Conservation (phyloP, 2,113 vertebrate species). For the Trematocara marginatum region DNA sequence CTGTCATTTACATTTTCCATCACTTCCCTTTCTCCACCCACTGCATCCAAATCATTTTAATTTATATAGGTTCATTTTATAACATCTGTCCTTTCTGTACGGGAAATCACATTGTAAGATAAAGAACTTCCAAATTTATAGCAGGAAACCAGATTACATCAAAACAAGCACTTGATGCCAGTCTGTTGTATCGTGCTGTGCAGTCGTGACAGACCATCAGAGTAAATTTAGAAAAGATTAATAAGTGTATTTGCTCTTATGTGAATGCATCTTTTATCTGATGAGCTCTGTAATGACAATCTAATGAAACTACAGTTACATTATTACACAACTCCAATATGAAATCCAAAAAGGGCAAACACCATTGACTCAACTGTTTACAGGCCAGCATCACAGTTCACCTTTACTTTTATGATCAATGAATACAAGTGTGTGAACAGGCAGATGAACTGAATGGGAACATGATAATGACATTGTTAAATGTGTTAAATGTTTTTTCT, state of each 20-base stretch:
- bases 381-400: conserved; percentile 5
- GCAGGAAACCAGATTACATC: background rate
- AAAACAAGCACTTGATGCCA: background rate
- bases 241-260: background rate
- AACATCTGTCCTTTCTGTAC: background rate
- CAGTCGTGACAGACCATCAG: background rate
- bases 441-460: conserved; percentile 18
- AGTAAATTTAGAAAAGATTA: background rate
- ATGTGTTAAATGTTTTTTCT: background rate
- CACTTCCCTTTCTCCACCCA: background rate
- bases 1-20: background rate
- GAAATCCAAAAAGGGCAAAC: conserved; percentile 38
- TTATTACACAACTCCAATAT: conserved; percentile 12
- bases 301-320: conserved; percentile 25
- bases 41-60: background rate
- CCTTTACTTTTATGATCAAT: conserved; percentile 8
- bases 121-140: background rate
- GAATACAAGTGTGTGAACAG: conserved; percentile 35
- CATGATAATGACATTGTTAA: background rate
- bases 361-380: conserved; percentile 55
- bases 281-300: background rate
- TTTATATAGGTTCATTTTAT: background rate
- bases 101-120: background rate
- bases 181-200: background rate
- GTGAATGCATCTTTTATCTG: background rate